Base-by-base conservation (phyloP, 2,113 vertebrate genomes). In the Athene noctua region DNA sequence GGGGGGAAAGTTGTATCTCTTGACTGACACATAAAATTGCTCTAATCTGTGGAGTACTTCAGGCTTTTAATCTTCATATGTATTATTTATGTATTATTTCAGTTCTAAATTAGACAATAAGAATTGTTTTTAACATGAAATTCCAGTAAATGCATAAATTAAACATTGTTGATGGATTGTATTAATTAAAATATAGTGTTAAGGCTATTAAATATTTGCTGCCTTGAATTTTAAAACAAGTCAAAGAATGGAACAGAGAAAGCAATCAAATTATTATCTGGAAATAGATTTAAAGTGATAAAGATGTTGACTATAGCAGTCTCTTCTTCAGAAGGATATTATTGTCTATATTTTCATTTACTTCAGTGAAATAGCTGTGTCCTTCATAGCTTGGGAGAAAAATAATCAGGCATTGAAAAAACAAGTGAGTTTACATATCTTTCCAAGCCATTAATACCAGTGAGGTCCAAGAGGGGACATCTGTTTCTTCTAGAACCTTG, bases 401-500 rank as follows among this genome's bases (percentile, higher is more conserved):
- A 95, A 90, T 29, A 19, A 68, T 86, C 57, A 59, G 44, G 29
- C 61, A 59, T 6, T 88, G 9, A 52, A 87, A 82, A 86, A 90
- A 62, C 54, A 90, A 82, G 59, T 16, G 44, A 92, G 81, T 54
- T 90, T 78, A 42, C 22, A 3, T 25, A 32, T 73, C 54, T 80
- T 94, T 78, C 67, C 89, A 94, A 83, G 58, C 67, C 1, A 1
- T 59, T 95, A 92, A 72, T 91, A 29, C 57, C 47, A 87, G 32
- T 66, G 65, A 59, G 11, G 46, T 77, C 80, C 59, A 58, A 88
- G 54, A 86, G 40, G 34, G 40, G 82, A 73, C 72, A 91, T 89
- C 49, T 94, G 71, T 1, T 96, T 92, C 94, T 88, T 94, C 67
- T 83, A 91, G 58, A 92, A 80, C 83, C 52, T 88, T 80, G 80